phyloP scores from a whole-genome alignment of 2,797 vertebrate species.

The Galagoides demidoff region DNA sequence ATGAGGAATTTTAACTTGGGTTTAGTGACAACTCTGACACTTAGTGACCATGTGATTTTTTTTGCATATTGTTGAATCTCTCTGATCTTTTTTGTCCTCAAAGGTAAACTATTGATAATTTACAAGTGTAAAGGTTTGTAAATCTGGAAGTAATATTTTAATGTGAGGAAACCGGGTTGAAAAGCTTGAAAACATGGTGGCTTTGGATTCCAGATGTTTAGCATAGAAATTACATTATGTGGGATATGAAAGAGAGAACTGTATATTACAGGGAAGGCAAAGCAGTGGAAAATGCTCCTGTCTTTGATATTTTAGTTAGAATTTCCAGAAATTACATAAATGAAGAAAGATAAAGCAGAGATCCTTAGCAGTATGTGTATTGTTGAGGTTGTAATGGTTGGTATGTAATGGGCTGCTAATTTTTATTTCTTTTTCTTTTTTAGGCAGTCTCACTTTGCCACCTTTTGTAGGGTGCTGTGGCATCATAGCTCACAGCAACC shows the following conservation, averaged over 20 bases:
- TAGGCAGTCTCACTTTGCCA: too few relatives aligned
- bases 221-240: neutral
- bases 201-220: slow-evolving; percentile 26
- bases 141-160: slow-evolving; percentile 5
- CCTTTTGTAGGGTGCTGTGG: too few relatives aligned
- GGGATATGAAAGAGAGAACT: neutral
- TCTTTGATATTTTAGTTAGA: neutral
- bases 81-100: neutral
- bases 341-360: neutral
- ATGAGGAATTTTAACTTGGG: neutral
- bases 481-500: too few relatives aligned
- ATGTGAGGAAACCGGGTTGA: neutral
- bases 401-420: neutral
- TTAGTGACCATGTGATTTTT: neutral
- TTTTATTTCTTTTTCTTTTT: too few relatives aligned
- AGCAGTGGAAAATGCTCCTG: neutral
- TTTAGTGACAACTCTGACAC: neutral
- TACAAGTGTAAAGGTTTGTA: neutral
- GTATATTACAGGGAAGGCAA: neutral
- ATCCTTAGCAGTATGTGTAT: neutral
- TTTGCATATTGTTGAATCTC: neutral
- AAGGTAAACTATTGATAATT: neutral
- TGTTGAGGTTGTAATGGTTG: neutral
- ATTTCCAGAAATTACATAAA: neutral
- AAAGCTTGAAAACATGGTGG: neutral